A percentile compares a stretch with the other conserved stretches of the same genome.
These are phyloP conservation scores for Crocodylus rhombifer DNA, from an alignment of 2,797 vertebrate genomes.

Conservation along the genomic window DNA sequence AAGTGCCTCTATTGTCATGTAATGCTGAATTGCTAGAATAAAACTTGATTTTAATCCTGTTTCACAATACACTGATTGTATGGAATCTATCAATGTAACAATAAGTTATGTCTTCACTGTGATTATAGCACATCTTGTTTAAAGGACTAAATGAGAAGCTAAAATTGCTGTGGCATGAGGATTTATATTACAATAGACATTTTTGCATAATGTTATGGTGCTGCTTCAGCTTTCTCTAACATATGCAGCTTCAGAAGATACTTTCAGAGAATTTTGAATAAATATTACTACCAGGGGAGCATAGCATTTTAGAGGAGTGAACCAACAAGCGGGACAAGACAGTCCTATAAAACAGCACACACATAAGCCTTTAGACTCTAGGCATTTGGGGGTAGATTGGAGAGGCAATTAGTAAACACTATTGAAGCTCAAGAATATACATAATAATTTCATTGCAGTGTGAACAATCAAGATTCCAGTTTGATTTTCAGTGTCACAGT, in stretches of 20 bases:
- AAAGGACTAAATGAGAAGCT: conserved; percentile 66
- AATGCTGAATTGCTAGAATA: conserved; percentile 56
- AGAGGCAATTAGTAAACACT: neutral
- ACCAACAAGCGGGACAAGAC: neutral
- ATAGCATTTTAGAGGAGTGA: neutral
- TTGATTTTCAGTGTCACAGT: neutral
- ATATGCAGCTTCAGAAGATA: conserved; percentile 24
- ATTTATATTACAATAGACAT: conserved; percentile 67
- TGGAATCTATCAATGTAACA: conserved; percentile 50
- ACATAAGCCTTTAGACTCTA: neutral
- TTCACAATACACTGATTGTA: conserved; percentile 62
- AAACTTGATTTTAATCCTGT: conserved; percentile 65
- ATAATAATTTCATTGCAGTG: neutral
- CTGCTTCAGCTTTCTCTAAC: conserved; percentile 45
- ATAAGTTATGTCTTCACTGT: conserved; percentile 53
- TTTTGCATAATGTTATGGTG: conserved; percentile 67
- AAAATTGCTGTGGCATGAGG: conserved; percentile 50
- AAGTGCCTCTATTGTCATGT: conserved; percentile 40
- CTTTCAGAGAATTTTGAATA: conserved; percentile 46
- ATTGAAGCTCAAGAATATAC: neutral
- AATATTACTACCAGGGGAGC: conserved; percentile 24
- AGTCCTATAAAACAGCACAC: conserved; percentile 22
- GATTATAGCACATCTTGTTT: conserved; percentile 51
- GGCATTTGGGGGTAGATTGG: neutral
- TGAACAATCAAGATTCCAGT: neutral